Base-by-base conservation (phyloP, 2,113 vertebrate genomes). In the Chelonoidis abingdonii region DNA sequence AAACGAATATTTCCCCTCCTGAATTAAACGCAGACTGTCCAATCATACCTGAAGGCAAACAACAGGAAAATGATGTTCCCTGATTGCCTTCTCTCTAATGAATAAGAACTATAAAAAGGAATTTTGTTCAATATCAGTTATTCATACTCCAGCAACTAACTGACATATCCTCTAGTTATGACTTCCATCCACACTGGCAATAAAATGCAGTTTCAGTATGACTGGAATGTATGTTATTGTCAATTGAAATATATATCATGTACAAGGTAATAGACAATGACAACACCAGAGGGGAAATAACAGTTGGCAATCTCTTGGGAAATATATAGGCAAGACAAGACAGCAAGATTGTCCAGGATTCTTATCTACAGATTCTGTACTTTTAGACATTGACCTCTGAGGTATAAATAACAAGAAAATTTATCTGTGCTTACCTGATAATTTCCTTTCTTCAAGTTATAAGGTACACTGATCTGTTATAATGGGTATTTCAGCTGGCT, bases 171-270 rank as follows among this genome's bases (percentile, higher is more conserved):
- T 96, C 56, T 86, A 90, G 86, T 97, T 95, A 94, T 0, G 0
- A 83, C 54, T 96, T 92, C 93, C 69, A 92, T 93, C 93, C 41
- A 69, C 31, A 62, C 75, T 59, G 93, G 69, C 84, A 93, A 89
- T 92, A 96, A 96, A 97, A 94, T 59, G 89, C 3, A 1, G 2
- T 96, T 94, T 95, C 91, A 62, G 41, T 92, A 72, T 90, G 92
- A 95, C 27, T 95, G 94, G 87, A 94, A 97, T 94, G 89, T 79
- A 72, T 93, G 88, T 93, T 93, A 94, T 92, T 96, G 94, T 93
- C 96, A 96, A 94, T 97, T 96, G 96, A 97, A 96, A 98, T 92
- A 97, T 89, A 90, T 88, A 94, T 94, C 83, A 97, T 93, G 79
- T 92, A 56, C 65, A 78, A 89, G 82, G 86, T 93, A 97, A 96